Evolutionary conservation across 2,888 invertebrate species (phyloP), one percentile per base, ranked within the genome.

Genomic region (Chelonus formosanus): DNA sequence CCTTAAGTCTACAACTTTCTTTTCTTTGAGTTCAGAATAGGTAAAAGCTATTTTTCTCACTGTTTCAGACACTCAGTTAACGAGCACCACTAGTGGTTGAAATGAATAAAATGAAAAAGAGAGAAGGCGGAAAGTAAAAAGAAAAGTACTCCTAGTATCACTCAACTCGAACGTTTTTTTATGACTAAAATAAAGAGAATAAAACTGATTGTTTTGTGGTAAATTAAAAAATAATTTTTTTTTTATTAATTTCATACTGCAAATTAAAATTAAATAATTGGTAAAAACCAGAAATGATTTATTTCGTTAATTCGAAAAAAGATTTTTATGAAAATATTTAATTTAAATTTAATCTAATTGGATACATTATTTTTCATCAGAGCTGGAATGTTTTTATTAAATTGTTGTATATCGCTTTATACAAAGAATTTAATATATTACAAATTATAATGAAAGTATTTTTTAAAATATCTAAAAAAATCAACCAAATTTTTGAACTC

Each of bases 111-210:
- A 5, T 6, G 2, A 36, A 20, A 54, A 54, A 32, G 8, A 5
- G n/a, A 3, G 4, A n/a, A 35, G n/a, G 35, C 6, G 35, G 35
- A 53, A 53, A 35, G 8, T 8, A n/a, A 32, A 53, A 4, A 54
- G n/a, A 54, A 52, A 54, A 36, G 35, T 20, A 31, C 20, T 20
- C 31, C 3, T 20, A 50, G 44, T 57, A 57, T 57, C 57, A 57
- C 57, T 57, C 45, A 57, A 57, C 44, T 36, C 55, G 35, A 47
- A 47, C 45, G 45, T 58, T 58, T 47, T 58, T 45, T 40, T 40
- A 40, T 40, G 4, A 5, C 40, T 47, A n/a, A 10, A n/a, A 4
- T 5, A 47, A 10, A 47, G 8, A 47, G 31, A 32, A 32, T 32
- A 32, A 32, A 52, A 31, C 40, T 52, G 20, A 52, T 52, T 52